These are phyloP conservation scores for Xenopus laevis DNA, from an alignment of 2,113 vertebrate genomes.

Conservation along the genomic window DNA sequence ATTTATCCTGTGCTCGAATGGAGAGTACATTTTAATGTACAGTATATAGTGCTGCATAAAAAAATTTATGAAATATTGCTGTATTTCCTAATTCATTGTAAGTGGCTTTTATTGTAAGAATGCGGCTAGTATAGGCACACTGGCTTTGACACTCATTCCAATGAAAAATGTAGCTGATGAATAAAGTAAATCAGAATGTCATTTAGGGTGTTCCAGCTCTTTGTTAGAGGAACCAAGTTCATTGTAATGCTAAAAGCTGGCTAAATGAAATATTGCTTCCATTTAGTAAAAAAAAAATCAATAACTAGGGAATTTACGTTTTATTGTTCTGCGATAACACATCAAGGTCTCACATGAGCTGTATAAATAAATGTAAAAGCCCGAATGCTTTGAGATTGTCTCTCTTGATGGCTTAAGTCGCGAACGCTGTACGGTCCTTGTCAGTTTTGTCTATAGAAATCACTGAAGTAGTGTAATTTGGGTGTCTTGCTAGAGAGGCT, in stretches of 20 bases:
- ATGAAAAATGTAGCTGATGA: not conserved
- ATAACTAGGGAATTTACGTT: conserved; percentile 11
- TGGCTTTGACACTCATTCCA: not conserved
- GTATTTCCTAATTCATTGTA: not conserved
- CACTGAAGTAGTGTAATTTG: conserved; percentile 44
- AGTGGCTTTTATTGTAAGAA: not conserved
- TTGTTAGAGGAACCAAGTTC: not conserved
- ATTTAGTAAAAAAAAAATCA: conserved; percentile 1
- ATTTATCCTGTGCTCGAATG: too few species aligned
- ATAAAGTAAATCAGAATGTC: not conserved
- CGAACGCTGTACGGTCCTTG: conserved; percentile 28
- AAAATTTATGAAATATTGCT: not conserved
- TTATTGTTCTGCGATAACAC: conserved; percentile 24
- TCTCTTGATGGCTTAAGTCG: conserved; percentile 30
- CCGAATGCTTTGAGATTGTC: conserved; percentile 19
- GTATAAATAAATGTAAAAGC: conserved; percentile 36
- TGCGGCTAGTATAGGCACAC: not conserved
- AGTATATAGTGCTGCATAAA: too few species aligned
- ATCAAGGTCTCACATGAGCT: conserved; percentile 9
- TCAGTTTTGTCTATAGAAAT: conserved; percentile 42
- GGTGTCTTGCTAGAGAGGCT: conserved; percentile 43
- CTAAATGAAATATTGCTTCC: conserved; percentile 17
- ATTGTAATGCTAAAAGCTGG: conserved; percentile 3
- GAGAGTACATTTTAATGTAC: too few species aligned
- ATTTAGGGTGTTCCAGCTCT: not conserved